Percentiles rank a stretch among this genome's conserved stretches.
Conservation (phyloP, 2,113 vertebrate species). For the Xenopus borealis region DNA sequence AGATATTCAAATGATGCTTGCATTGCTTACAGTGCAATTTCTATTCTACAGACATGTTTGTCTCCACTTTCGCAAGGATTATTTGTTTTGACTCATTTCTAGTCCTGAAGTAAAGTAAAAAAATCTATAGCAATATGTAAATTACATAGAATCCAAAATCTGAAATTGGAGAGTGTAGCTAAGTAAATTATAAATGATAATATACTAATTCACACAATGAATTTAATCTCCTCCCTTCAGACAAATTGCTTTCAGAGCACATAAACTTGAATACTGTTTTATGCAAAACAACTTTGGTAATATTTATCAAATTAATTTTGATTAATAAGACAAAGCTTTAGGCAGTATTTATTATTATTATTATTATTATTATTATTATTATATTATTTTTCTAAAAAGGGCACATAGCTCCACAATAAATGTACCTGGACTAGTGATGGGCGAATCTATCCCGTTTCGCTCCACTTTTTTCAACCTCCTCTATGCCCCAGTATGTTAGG, state of each 20-base stretch:
- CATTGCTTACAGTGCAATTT: too few relatives aligned
- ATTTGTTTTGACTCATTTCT: too few relatives aligned
- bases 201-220: background rate
- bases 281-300: background rate
- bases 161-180: background rate
- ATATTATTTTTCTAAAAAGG: background rate
- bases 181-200: slow-evolving; percentile 9
- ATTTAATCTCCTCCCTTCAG: background rate
- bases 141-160: background rate
- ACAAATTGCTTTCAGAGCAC: background rate
- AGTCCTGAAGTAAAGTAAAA: too few relatives aligned
- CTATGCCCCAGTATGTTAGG: too few relatives aligned
- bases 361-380: too few relatives aligned
- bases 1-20: too few relatives aligned
- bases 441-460: too few relatives aligned
- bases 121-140: background rate
- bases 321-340: slow-evolving; percentile 12
- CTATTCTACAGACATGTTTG: too few relatives aligned
- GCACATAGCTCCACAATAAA: slow-evolving; percentile 1
- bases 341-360: slow-evolving; percentile 4
- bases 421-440: background rate
- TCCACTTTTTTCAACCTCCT: too few relatives aligned
- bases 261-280: background rate
- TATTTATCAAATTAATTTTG: slow-evolving; percentile 1
- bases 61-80: too few relatives aligned